A percentile compares a stretch with the other conserved stretches of the same genome.
Conservation (phyloP, 2,113 vertebrate genomes). For the Dunckerocampus dactyliophorus region DNA sequence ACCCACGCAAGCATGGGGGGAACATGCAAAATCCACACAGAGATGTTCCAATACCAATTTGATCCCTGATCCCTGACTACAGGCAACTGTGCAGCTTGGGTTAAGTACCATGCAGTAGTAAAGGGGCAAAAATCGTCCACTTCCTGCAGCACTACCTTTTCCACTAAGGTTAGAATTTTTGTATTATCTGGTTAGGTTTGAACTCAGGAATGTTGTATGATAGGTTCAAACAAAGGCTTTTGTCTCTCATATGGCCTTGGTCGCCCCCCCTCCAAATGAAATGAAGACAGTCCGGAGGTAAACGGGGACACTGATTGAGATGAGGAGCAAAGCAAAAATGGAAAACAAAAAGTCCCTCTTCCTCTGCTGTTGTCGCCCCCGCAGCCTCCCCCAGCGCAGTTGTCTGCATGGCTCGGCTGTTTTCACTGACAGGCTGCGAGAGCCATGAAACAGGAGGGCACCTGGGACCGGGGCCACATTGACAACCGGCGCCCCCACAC, state of each 20-base stretch:
- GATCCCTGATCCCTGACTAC: too few species aligned
- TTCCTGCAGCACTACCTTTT: too few species aligned
- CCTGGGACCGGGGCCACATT: constrained; percentile 65
- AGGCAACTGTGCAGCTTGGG: too few species aligned
- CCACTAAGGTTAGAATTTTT: too few species aligned
- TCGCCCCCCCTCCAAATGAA: not conserved
- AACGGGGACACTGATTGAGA: constrained; percentile 46
- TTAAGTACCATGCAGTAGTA: too few species aligned
- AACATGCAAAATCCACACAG: too few species aligned
- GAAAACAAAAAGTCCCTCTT: constrained; percentile 49
- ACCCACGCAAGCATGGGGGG: too few species aligned
- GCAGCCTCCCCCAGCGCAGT: constrained; percentile 67
- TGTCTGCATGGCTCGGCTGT: constrained; percentile 67
- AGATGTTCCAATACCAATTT: too few species aligned
- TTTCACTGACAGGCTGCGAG: constrained; percentile 68
- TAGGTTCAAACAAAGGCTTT: not conserved
- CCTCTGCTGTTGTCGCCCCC: constrained; percentile 56
- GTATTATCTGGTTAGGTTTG: too few species aligned
- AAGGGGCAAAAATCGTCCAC: too few species aligned
- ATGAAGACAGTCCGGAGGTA: constrained; percentile 1
- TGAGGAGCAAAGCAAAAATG: constrained; percentile 41
- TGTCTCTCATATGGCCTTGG: not conserved
- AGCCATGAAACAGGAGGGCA: constrained; percentile 69
- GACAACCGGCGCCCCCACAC: constrained; percentile 65
- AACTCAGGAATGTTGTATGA: too few species aligned